These are phyloP conservation scores for Pelobates fuscus DNA, from an alignment of 2,113 vertebrate genomes.

Conservation along the genomic window DNA sequence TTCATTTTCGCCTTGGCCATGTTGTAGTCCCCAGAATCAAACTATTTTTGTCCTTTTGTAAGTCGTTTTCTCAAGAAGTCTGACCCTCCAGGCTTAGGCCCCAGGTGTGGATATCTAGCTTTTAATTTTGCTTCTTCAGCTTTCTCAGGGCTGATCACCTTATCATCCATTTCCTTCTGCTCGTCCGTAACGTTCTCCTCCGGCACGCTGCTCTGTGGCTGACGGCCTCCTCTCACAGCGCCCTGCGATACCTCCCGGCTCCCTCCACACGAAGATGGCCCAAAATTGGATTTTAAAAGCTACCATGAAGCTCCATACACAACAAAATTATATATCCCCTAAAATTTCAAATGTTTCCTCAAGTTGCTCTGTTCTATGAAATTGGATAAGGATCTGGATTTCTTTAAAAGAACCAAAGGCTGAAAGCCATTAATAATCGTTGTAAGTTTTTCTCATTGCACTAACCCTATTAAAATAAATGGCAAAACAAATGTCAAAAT, in stretches of 20 bases:
- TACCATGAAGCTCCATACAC: too few species aligned
- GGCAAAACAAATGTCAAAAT: too few species aligned
- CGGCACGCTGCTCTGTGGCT: constrained; percentile 56
- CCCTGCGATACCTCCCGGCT: constrained; percentile 30
- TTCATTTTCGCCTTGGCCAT: constrained; percentile 99
- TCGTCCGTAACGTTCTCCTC: constrained; percentile 77
- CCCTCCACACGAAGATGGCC: constrained; percentile 67
- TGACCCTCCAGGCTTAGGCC: constrained; percentile 91
- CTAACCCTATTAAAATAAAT: too few species aligned
- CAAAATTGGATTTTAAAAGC: too few species aligned
- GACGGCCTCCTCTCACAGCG: constrained; percentile 17
- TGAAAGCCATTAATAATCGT: too few species aligned
- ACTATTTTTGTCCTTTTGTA: constrained; percentile 98
- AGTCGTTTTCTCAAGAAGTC: constrained; percentile 95
- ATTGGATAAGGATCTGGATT: too few species aligned
- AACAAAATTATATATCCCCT: too few species aligned
- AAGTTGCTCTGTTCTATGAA: too few species aligned
- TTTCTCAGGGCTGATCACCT: constrained; percentile 90
- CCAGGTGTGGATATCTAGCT: constrained; percentile 91
- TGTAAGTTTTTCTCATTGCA: too few species aligned
- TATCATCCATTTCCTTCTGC: constrained; percentile 91
- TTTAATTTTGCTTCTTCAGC: constrained; percentile 95
- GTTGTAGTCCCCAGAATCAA: constrained; percentile 99
- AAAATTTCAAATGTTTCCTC: too few species aligned
- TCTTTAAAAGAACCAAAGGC: too few species aligned